Evolutionary conservation across 2,888 invertebrate species (phyloP).

Genomic region (Plemyria rubiginata): DNA sequence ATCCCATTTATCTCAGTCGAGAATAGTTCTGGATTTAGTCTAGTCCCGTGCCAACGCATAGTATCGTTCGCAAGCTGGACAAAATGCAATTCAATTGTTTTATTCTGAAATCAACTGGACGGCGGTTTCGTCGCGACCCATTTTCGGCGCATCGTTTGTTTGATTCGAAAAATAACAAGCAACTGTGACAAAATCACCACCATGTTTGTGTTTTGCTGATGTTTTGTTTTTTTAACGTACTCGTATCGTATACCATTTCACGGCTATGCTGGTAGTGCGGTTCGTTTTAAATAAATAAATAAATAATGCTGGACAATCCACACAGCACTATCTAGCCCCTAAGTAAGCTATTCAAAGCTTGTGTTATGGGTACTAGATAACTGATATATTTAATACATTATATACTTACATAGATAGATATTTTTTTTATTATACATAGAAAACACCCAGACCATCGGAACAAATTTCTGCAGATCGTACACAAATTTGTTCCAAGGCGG

Average conservation of each 20-base stretch:
- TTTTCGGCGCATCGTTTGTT: neutral
- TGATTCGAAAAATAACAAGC: neutral
- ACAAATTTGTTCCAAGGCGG: too few relatives aligned
- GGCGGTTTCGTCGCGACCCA: neutral
- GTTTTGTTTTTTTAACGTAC: neutral
- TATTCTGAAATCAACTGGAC: constrained; percentile 10
- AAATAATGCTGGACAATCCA: too few relatives aligned
- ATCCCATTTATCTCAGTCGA: constrained; percentile 50
- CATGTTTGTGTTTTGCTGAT: neutral
- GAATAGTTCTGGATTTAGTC: constrained; percentile 55
- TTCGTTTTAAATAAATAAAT: too few relatives aligned
- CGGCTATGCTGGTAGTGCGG: neutral
- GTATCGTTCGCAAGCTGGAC: constrained; percentile 24
- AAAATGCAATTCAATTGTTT: constrained; percentile 31
- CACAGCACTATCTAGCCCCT: too few relatives aligned
- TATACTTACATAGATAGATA: too few relatives aligned
- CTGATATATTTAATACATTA: too few relatives aligned
- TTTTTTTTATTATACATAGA: too few relatives aligned
- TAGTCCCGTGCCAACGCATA: constrained; percentile 51
- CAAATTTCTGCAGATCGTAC: too few relatives aligned
- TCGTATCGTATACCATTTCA: neutral
- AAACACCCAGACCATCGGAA: too few relatives aligned
- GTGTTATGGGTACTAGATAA: too few relatives aligned
- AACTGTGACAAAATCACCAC: neutral
- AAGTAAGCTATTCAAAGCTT: too few relatives aligned